Evolutionary conservation across 1,140 invertebrate species (phyloP).

Genomic region (Cotesia chilonis): DNA sequence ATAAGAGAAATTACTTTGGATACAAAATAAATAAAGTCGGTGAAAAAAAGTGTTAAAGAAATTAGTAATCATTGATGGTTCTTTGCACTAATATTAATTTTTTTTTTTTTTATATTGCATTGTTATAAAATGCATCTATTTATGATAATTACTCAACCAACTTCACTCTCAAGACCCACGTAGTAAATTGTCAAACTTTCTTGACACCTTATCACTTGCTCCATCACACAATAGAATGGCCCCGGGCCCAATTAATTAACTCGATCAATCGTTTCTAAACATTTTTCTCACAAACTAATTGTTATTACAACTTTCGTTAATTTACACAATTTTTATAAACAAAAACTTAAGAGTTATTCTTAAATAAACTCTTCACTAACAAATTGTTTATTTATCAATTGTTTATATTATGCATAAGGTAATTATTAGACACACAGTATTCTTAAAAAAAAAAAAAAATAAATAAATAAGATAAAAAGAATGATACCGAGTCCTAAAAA

Average conservation of each 20-base stretch:
- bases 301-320: constrained; percentile 31
- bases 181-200: constrained; percentile 50
- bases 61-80: background rate
- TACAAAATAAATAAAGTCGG: no score
- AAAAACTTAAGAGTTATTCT: background rate
- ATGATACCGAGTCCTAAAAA: background rate
- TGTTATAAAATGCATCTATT: background rate
- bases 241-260: constrained; percentile 19
- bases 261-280: constrained; percentile 35
- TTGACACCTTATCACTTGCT: constrained; percentile 23
- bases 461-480: background rate
- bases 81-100: background rate
- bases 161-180: constrained; percentile 58
- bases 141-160: constrained; percentile 41
- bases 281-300: constrained; percentile 29
- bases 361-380: no score
- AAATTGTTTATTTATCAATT: no score
- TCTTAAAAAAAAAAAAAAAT: background rate
- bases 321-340: background rate
- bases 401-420: no score
- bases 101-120: background rate
- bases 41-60: no score
- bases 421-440: background rate
- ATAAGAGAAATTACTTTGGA: no score
- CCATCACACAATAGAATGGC: constrained; percentile 30